A percentile compares a stretch with the other conserved stretches of the same genome.
phyloP scores from a whole-genome alignment of 2,888 invertebrate genomes.

The Tetropium fuscum region DNA sequence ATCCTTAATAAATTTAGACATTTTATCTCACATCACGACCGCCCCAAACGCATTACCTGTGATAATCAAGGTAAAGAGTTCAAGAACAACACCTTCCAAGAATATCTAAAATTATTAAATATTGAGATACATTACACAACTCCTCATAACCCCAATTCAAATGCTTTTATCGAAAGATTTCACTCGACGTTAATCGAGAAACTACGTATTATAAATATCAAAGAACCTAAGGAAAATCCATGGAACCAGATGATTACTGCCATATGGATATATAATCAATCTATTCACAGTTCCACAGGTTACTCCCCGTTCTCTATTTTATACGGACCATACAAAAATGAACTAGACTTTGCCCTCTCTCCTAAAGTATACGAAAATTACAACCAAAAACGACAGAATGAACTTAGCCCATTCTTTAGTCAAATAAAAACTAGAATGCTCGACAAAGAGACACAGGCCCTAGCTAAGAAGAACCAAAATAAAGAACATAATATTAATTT shows the following conservation, averaged over 20 bases:
- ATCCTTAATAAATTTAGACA: not conserved
- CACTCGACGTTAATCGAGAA: not conserved
- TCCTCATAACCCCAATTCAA: conserved; percentile 1
- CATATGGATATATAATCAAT: not conserved
- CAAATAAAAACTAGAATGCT: no score
- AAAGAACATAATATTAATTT: not conserved
- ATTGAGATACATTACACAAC: conserved; percentile 14
- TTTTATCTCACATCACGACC: not conserved
- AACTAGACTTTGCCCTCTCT: not conserved
- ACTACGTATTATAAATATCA: not conserved
- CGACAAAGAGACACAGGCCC: no score
- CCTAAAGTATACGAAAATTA: not conserved
- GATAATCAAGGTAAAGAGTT: conserved; percentile 8
- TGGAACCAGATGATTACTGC: not conserved
- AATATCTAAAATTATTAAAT: conserved; percentile 3
- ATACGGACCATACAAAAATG: not conserved
- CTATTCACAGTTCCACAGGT: not conserved
- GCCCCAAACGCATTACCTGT: conserved; percentile 1
- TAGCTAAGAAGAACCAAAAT: not conserved
- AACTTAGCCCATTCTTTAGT: no score
- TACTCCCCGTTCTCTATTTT: not conserved
- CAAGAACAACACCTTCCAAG: conserved; percentile 2
- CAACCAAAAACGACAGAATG: not conserved
- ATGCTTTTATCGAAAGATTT: conserved; percentile 1
- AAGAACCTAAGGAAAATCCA: not conserved